These are phyloP conservation scores for Lysandra coridon DNA, from an alignment of 2,888 invertebrate species.

Conservation along the genomic window DNA sequence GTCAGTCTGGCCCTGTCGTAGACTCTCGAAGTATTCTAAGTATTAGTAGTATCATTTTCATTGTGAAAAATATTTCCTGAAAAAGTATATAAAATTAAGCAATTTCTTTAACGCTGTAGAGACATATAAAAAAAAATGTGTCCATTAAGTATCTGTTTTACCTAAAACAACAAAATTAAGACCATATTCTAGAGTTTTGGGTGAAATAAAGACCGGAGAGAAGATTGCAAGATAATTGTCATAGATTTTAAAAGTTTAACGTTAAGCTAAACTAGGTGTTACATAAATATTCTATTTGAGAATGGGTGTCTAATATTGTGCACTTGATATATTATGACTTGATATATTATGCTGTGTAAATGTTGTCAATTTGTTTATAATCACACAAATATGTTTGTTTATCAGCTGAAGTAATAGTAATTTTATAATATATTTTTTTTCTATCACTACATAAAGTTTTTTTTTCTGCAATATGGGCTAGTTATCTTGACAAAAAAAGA, in stretches of 20 bases:
- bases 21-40: too few relatives aligned
- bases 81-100: too few relatives aligned
- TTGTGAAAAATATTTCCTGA: not conserved
- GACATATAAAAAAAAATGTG: not conserved
- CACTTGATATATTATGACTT: conserved; percentile 10
- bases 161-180: not conserved
- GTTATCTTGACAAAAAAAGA: not conserved
- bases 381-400: conserved; percentile 35
- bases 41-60: too few relatives aligned
- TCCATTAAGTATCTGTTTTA: not conserved
- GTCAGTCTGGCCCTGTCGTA: too few relatives aligned
- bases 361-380: conserved; percentile 39
- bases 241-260: conserved; percentile 10
- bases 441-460: not conserved
- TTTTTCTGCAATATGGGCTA: not conserved
- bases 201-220: not conserved
- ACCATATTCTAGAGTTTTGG: conserved; percentile 5
- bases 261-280: conserved; percentile 45
- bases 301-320: conserved; percentile 25
- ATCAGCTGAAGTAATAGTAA: not conserved
- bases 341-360: conserved; percentile 10
- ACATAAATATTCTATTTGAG: conserved; percentile 43
- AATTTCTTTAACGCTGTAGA: too few relatives aligned
- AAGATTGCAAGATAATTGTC: not conserved
- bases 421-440: not conserved